Conservation (phyloP, 2,797 vertebrate species). For the Cryptoprocta ferox region DNA sequence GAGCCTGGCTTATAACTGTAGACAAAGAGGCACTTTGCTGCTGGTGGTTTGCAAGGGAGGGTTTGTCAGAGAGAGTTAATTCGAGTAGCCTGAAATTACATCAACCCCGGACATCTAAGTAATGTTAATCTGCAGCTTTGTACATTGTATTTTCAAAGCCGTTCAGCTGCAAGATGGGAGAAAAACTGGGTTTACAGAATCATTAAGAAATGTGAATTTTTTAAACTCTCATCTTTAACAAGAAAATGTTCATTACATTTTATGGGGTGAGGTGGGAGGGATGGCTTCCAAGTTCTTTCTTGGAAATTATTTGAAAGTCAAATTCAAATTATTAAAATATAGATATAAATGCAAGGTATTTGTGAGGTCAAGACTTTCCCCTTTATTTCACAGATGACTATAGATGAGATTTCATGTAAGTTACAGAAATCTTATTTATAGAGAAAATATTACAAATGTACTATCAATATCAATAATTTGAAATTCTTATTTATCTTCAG, state of each 20-base stretch:
- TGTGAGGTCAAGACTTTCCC: not conserved
- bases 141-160: constrained; percentile 59
- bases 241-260: constrained; percentile 62
- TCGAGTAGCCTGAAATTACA: constrained; percentile 82
- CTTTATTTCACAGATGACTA: not conserved
- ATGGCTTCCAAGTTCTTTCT: not conserved
- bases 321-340: not conserved
- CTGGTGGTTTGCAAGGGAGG: constrained; percentile 77
- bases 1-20: constrained; percentile 73
- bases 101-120: constrained; percentile 75
- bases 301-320: not conserved
- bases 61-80: constrained; percentile 83
- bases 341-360: not conserved
- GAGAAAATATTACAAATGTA: not conserved
- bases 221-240: constrained; percentile 57
- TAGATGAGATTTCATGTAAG: not conserved
- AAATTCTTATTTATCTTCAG: not conserved
- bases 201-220: constrained; percentile 56
- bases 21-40: constrained; percentile 81
- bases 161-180: not conserved
- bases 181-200: constrained; percentile 59
- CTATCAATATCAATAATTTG: not conserved
- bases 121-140: constrained; percentile 83
- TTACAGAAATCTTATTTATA: not conserved
- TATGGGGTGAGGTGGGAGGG: not conserved